Conservation (phyloP, 2,888 invertebrate species). For the Pasiphila rectangulata region DNA sequence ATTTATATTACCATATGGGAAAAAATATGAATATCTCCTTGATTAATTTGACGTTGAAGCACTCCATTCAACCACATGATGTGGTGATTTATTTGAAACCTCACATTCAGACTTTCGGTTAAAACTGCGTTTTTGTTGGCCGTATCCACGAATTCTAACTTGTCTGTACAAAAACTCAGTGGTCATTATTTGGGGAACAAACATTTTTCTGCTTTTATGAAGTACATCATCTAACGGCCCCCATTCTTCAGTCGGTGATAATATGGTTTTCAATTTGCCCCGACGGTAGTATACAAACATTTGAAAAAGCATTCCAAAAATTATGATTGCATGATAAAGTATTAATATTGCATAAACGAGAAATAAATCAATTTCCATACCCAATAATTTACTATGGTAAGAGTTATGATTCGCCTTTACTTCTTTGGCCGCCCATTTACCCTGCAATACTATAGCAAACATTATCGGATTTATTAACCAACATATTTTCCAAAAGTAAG, state of each 20-base stretch:
- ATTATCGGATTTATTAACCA: constrained; percentile 63
- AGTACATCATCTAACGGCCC: constrained; percentile 62
- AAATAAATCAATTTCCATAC: constrained; percentile 39
- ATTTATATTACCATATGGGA: too few species aligned
- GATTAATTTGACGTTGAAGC: constrained; percentile 54
- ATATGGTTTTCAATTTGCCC: constrained; percentile 36
- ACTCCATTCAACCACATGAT: constrained; percentile 49
- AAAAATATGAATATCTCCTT: too few species aligned
- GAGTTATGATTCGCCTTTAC: constrained; percentile 40
- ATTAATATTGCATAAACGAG: constrained; percentile 47
- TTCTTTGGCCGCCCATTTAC: constrained; percentile 37
- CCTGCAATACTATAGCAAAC: constrained; percentile 40
- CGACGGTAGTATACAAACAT: constrained; percentile 37
- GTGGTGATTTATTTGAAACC: constrained; percentile 22
- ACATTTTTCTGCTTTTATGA: constrained; percentile 69
- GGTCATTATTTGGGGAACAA: constrained; percentile 75
- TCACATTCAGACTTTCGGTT: constrained; percentile 16
- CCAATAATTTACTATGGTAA: constrained; percentile 36
- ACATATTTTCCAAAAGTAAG: constrained; percentile 59
- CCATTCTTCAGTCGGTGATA: constrained; percentile 53
- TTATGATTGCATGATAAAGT: constrained; percentile 47
- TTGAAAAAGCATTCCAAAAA: constrained; percentile 45
- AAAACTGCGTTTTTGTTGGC: constrained; percentile 26
- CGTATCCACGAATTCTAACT: constrained; percentile 60
- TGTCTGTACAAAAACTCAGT: constrained; percentile 74